Percentiles rank a stretch among this genome's conserved stretches.
phyloP scores from a whole-genome alignment of 2,888 invertebrate species.

The Thereva unica region DNA sequence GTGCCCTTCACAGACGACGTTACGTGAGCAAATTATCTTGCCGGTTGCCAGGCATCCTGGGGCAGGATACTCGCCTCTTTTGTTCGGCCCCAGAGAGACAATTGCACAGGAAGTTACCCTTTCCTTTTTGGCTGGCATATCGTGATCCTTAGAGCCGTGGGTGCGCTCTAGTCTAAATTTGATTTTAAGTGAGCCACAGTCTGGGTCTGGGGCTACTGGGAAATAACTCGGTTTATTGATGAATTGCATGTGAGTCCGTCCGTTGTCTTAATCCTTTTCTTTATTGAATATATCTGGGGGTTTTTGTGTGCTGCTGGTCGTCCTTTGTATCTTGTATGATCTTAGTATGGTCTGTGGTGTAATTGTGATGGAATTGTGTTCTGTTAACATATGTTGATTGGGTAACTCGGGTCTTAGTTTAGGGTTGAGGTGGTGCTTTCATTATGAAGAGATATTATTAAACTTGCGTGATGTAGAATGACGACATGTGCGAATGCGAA shows the following conservation, averaged over 20 bases:
- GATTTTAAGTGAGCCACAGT: slow-evolving; percentile 27
- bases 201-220: neutral
- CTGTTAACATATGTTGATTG: too few species aligned
- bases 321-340: too few species aligned
- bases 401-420: too few species aligned
- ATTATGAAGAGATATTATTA: too few species aligned
- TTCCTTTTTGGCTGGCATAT: slow-evolving; percentile 10
- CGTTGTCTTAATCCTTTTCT: slow-evolving; percentile 12
- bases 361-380: too few species aligned
- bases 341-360: too few species aligned
- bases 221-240: slow-evolving; percentile 1
- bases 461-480: too few species aligned
- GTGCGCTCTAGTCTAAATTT: slow-evolving; percentile 11
- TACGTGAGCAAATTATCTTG: slow-evolving; percentile 30
- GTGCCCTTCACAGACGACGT: slow-evolving; percentile 17
- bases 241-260: slow-evolving; percentile 10
- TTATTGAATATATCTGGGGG: neutral
- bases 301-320: too few species aligned
- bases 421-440: too few species aligned
- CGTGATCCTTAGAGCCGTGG: neutral
- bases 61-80: neutral
- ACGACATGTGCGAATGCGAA: too few species aligned
- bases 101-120: slow-evolving; percentile 29
- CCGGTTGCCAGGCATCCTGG: slow-evolving; percentile 6
- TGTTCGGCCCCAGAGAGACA: slow-evolving; percentile 18